Evolutionary conservation across 2,888 invertebrate genomes (phyloP).

Genomic region (Tinea pellionella): DNA sequence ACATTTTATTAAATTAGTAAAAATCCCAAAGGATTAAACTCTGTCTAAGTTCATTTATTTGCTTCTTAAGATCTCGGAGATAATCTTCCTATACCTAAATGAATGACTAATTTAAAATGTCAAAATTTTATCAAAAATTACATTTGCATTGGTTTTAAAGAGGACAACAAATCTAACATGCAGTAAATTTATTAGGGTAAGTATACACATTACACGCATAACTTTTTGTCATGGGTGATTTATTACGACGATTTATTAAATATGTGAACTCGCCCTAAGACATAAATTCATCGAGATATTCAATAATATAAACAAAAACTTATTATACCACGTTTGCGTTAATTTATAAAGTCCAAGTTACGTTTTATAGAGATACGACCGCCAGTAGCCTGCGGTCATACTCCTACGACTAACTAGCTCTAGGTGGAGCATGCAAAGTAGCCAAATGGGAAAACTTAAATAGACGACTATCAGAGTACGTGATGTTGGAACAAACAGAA

Average conservation of each 20-base stretch:
- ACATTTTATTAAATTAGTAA: background rate
- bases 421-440: slow-evolving; percentile 13
- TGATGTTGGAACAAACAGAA: slow-evolving; percentile 1
- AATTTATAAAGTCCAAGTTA: background rate
- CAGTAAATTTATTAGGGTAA: too few species aligned
- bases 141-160: too few species aligned
- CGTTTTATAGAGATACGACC: background rate
- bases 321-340: background rate
- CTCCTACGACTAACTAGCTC: background rate
- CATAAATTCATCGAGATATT: too few species aligned
- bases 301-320: too few species aligned
- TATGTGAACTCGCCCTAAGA: too few species aligned
- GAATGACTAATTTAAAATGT: background rate
- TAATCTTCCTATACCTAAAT: background rate
- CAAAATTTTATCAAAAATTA: too few species aligned
- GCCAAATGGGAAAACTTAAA: slow-evolving; percentile 34
- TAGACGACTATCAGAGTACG: slow-evolving; percentile 25
- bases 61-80: background rate
- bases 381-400: background rate
- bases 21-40: background rate
- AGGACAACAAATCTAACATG: too few species aligned
- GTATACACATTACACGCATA: too few species aligned
- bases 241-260: too few species aligned
- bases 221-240: too few species aligned
- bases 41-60: background rate